Conservation (phyloP, 2,888 invertebrate species). For the Drosophila hawaiiensis region DNA sequence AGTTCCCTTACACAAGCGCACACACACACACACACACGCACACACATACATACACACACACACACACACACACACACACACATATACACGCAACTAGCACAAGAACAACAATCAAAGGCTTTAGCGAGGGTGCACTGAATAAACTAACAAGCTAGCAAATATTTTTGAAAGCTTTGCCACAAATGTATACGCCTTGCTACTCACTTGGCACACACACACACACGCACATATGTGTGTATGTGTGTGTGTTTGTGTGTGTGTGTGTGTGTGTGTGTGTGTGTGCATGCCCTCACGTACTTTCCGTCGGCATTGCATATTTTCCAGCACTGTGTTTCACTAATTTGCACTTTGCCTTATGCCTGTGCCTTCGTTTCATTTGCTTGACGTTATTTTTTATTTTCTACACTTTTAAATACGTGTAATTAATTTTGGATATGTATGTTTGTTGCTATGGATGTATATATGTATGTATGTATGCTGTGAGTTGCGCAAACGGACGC, state of each 20-base stretch:
- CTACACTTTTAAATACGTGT: conserved; percentile 76
- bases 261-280: not conserved
- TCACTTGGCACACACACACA: conserved; percentile 13
- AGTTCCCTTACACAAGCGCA: conserved; percentile 33
- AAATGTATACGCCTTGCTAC: conserved; percentile 56
- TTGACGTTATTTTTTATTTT: conserved; percentile 24
- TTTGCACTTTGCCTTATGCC: conserved; percentile 76
- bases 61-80: conserved; percentile 35
- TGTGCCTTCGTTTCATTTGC: conserved; percentile 37
- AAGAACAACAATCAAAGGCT: conserved; percentile 36
- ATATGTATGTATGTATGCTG: conserved; percentile 2
- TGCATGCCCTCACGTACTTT: conserved; percentile 14
- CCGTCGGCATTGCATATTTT: conserved; percentile 63
- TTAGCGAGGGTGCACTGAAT: conserved; percentile 55
- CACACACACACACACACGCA: conserved; percentile 36
- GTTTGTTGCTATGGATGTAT: not conserved
- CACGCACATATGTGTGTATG: not conserved
- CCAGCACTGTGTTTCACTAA: conserved; percentile 75
- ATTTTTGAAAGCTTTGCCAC: conserved; percentile 73
- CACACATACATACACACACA: conserved; percentile 8
- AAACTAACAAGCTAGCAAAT: conserved; percentile 75
- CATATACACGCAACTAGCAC: conserved; percentile 12
- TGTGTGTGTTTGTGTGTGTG: not conserved
- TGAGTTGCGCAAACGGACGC: conserved; percentile 44
- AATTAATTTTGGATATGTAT: conserved; percentile 73